Base-by-base conservation (phyloP, 2,797 vertebrate species). In the Huso huso region DNA sequence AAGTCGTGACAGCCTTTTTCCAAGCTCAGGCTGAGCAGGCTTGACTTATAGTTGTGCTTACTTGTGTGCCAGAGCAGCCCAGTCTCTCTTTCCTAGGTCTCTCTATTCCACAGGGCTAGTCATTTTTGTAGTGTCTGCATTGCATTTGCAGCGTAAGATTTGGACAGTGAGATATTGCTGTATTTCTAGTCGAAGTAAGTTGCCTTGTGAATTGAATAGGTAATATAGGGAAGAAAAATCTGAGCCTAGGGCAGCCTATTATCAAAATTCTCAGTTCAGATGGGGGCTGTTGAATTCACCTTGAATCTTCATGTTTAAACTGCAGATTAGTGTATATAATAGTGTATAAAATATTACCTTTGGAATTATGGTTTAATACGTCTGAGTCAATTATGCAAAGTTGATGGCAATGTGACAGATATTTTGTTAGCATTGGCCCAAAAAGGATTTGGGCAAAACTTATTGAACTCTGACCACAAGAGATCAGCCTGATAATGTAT, bases 41-140 rank as follows among this genome's bases (percentile, higher is more conserved):
- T 13, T 58, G n/a, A 58, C 55, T 58, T n/a, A 58, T 58, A 58
- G 55, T 58, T 11, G 55, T 11, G 55, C n/a, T 58, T 58, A 13
- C 15, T 13, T 58, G 11, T 58, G 55, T 58, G 55, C 55, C 55
- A 58, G 55, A 58, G 55, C 7, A 58, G 12, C 55, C 55, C 55
- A 58, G 6, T 58, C 55, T 58, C 55, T 58, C 55, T 11, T 58
- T 58, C 55, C 15, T 13, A 58, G 10, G 55, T 58, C 55, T 58
- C 12, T 58, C 12, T 58, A 13, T 58, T 11, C 55, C 55, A 58
- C 55, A n/a, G 55, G 15, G 15, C 11, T 13, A 58, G 1, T 58
- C 10, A 13, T 58, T 58, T 37, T 58, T 11, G 55, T 15, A 11
- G 55, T 6, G 15, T 13, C 12, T 58, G 10, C 12, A 58, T n/a